A percentile compares a stretch with the other conserved stretches of the same genome.
These are phyloP conservation scores for Thunnus thynnus DNA, from an alignment of 2,113 vertebrate genomes.

Conservation along the genomic window DNA sequence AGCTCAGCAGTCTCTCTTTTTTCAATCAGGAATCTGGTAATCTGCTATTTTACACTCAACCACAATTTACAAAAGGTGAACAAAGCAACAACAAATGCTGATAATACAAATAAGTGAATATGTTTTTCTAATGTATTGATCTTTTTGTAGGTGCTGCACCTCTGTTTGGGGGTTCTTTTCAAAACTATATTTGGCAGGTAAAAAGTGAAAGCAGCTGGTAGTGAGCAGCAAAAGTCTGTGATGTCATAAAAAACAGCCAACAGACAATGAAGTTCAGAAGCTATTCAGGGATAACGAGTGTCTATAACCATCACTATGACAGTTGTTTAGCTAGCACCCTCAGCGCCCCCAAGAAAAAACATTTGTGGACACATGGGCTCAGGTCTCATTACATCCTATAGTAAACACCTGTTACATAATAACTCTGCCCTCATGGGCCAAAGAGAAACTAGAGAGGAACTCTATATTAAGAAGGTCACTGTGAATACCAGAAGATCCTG, in stretches of 20 bases:
- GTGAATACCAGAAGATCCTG: slow-evolving; percentile 9
- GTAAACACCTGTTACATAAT: slow-evolving; percentile 70
- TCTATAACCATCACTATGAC: slow-evolving; percentile 35
- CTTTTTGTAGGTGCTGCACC: no score
- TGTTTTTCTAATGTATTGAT: no score
- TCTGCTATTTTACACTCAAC: not conserved
- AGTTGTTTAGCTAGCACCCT: slow-evolving; percentile 29
- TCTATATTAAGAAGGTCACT: slow-evolving; percentile 58
- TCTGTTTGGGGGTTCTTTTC: not conserved
- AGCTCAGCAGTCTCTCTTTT: not conserved
- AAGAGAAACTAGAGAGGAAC: slow-evolving; percentile 51
- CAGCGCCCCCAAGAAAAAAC: slow-evolving; percentile 14
- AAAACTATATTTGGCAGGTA: not conserved
- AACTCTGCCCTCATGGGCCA: slow-evolving; percentile 3
- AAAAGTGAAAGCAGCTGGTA: not conserved
- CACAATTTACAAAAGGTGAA: not conserved
- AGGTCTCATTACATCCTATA: slow-evolving; percentile 60
- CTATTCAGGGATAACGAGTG: slow-evolving; percentile 41
- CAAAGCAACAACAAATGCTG: not conserved
- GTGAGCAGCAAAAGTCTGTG: not conserved
- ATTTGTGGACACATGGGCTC: slow-evolving; percentile 17
- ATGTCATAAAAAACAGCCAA: slow-evolving; percentile 21
- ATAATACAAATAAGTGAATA: not conserved
- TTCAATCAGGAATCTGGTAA: not conserved
- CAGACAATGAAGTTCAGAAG: slow-evolving; percentile 42